Base-by-base conservation (phyloP, 2,888 invertebrate species). In the Piscicola geometra region DNA sequence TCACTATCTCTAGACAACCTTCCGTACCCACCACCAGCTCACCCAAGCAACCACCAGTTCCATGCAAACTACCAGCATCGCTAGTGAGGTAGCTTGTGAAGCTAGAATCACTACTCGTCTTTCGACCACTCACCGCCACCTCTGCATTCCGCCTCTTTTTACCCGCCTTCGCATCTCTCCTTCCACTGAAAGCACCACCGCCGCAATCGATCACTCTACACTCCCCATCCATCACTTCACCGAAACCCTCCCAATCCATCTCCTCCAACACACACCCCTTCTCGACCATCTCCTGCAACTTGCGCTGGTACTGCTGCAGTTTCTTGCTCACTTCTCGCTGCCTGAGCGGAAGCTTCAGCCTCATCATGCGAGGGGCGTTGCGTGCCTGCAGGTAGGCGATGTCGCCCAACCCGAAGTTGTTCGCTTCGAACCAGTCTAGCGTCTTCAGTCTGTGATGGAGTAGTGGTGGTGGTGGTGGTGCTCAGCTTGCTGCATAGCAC, bases 321-420 rank as follows among this genome's bases (percentile, higher is more conserved):
- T 35, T 2, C 25, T 25, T 47, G 50, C 41, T 33, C 5, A 32
- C 35, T 21, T 50, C 35, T 5, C 28, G 21, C 25, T 73, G 52
- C 21, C 33, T 64, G 21, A 36, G n/a, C 15, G 21, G n/a, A n/a
- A 9, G 76, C 70, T 78, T 79, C 56, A 79, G 78, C 21, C 79
- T 75, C 21, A 81, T 85, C 82, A 76, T 82, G 75, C 89, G 88
- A 87, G 95, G 94, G 80, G 89, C 89, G 15, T 90, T 88, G 77
- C 90, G 89, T 80, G 93, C 89, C 76, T 90, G 90, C 83, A 95
- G 90, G 85, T 91, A 91, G 85, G 91, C 92, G 78, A 93, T 89
- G 86, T 95, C 94, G 75, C 93, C 92, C 67, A 95, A 90, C 87
- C 95, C 94, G 80, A 93, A 88, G 80, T 92, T 92, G 84, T 92